Evolutionary conservation across 2,888 invertebrate genomes (phyloP), one percentile per base, ranked within the genome.

Genomic region (Arge pagana): DNA sequence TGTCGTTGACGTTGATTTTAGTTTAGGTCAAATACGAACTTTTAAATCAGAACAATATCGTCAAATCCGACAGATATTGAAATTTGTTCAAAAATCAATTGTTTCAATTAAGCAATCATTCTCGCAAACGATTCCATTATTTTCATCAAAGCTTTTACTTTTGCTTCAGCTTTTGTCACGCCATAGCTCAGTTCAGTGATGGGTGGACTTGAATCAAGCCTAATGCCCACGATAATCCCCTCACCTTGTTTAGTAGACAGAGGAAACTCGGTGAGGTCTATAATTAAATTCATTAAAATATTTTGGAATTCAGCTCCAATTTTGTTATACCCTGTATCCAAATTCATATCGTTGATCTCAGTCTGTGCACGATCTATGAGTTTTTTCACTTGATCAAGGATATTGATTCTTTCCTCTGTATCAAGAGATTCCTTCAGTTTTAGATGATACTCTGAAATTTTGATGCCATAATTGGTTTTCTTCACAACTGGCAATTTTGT

Each of bases 381-480:
- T 33, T 45, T 33, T 19, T n/a, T n/a, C n/a, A n/a, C n/a, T n/a
- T n/a, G n/a, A n/a, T 4, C 15, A 10, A 45, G 5, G 7, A 35
- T 8, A 5, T 45, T 35, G 3, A 10, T 3, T 8, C 60, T 54
- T 1, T 52, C 33, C 7, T 65, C 60, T 0, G 50, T 53, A 8
- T 53, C 55, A 28, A 64, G 58, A 21, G 16, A 41, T 18, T 54
- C 56, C 45, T 57, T 66, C 3, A 71, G 48, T 18, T 60, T 59
- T 3, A 23, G 8, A 49, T 72, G 67, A 63, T 66, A 74, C 0
- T 72, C 64, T 0, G 50, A n/a, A 18, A 73, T 1, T 53, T 65
- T 70, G 3, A 71, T 50, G n/a, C 76, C 75, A 24, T 73, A 65
- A 48, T 67, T 70, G 6, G 58, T 35, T 56, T 66, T 66, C 23